Base-by-base conservation (phyloP, 2,888 invertebrate genomes). In the Leucoma salicis region DNA sequence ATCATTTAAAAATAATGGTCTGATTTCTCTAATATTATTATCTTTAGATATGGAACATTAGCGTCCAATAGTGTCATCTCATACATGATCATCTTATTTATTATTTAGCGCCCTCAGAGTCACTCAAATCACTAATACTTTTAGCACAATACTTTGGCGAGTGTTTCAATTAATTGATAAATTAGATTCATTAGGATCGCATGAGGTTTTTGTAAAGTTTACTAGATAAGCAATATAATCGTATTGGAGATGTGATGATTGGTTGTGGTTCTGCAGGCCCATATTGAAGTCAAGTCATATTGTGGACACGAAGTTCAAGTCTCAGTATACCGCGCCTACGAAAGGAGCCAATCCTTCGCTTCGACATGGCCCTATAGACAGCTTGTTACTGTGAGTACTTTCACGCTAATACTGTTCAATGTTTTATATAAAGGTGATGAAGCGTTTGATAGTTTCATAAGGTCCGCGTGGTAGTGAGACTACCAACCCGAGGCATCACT, bases 281-380 rank as follows among this genome's bases (percentile, higher is more conserved):
- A 85, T 85, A 46, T 60, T 86, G 57, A 86, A 86, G 65, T 63
- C 75, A 0, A 74, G 82, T 48, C 84, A 81, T 38, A 78, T 76
- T 10, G 78, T 85, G 49, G 91, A 91, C 37, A 69, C 78, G 34
- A 91, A 91, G 65, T 92, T 92, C 67, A 92, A 91, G 68, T 94
- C 94, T 0, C 80, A 87, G 32, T 92, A 91, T 67, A 66, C 91
- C 42, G 76, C 82, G 12, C 85, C 88, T 48, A 91, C 93, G 3
- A 74, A 79, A 37, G 97, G 97, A 14, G 93, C 95, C 15, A 94
- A 97, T 82, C 76, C 92, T 1, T 80, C 90, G 31, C 82, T 94
- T n/a, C 86, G 92, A n/a, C 94, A 93, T 68, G 97, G 97, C 38
- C 93, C 96, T 0, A 93, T 95, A 70, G 95, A 95, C 65, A 92